Evolutionary conservation across 1,140 invertebrate genomes (phyloP).

Genomic region (Cydia splendana): DNA sequence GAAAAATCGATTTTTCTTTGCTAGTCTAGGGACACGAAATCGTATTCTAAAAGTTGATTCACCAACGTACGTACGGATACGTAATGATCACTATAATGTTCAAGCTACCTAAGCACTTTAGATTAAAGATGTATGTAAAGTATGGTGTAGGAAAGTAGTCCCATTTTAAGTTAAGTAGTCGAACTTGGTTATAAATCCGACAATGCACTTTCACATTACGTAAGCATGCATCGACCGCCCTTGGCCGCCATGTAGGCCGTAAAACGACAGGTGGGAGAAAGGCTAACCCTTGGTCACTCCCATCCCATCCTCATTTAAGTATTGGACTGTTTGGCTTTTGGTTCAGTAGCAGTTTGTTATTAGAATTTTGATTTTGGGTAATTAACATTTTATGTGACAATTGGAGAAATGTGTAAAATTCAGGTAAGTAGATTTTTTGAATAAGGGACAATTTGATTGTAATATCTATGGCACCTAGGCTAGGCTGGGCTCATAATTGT

Average conservation of each 20-base stretch:
- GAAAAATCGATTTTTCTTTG: too few species aligned
- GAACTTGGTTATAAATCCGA: background rate
- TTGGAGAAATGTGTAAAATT: background rate
- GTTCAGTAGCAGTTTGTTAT: background rate
- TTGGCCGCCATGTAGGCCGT: slow-evolving; percentile 11
- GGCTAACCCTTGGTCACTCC: background rate
- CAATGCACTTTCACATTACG: slow-evolving; percentile 22
- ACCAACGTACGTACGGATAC: too few species aligned
- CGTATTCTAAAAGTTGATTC: too few species aligned
- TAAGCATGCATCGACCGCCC: slow-evolving; percentile 16
- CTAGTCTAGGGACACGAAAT: too few species aligned
- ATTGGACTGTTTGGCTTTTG: background rate
- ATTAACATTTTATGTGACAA: background rate
- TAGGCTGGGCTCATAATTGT: too few species aligned
- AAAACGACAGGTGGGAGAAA: slow-evolving; percentile 20
- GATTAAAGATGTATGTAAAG: too few species aligned
- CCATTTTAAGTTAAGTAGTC: background rate
- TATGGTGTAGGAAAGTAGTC: background rate
- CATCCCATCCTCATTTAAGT: background rate
- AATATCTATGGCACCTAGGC: too few species aligned
- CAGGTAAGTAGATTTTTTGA: background rate
- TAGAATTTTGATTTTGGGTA: background rate
- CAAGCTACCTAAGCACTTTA: too few species aligned
- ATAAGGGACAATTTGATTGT: too few species aligned
- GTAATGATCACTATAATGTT: too few species aligned